Evolutionary conservation across 2,113 vertebrate species (phyloP), one percentile per base, ranked within the genome.

Genomic region (Zootoca vivipara): DNA sequence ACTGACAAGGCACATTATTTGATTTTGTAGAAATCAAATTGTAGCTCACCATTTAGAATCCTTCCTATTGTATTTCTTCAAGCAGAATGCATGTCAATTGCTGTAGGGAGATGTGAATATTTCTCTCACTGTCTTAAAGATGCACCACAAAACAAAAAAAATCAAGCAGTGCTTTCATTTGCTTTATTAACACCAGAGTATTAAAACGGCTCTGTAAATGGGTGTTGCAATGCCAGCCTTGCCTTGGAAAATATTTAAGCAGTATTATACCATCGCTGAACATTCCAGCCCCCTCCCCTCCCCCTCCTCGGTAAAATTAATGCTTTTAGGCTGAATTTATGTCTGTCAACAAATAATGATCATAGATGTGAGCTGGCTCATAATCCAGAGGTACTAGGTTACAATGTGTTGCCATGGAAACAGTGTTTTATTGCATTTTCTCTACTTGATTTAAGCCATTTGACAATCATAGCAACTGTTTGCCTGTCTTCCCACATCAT

Each of bases 321-420:
- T 95, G 95, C 92, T 96, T 95, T 97, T 96, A 95, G 90, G 92
- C 91, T 96, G 94, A 95, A 95, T 96, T 96, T 96, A 94, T 97
- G 94, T 95, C 95, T 97, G 94, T 96, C 96, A 97, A 97, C 96
- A 97, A 95, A 96, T 96, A 97, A 96, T 94, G 95, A 96, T 97
- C 96, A 96, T 93, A 96, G 96, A 96, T 97, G 96, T 95, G 95
- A 96, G 93, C 92, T 95, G 96, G 94, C 94, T 97, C 95, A 94
- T 96, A 97, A 97, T 97, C 95, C 94, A 94, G 95, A 96, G 94
- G 96, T 96, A 96, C 93, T 94, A 96, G 95, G 95, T 96, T 96
- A 96, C 96, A 96, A 95, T 93, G 94, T 89, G 95, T 97, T 96
- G 89, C 96, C 95, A 97, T 97, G 93, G 95, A 95, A 97, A 97